A percentile compares a stretch with the other conserved stretches of the same genome.
phyloP scores from a whole-genome alignment of 2,888 invertebrate genomes.

The Drosophila austrosaltans region DNA sequence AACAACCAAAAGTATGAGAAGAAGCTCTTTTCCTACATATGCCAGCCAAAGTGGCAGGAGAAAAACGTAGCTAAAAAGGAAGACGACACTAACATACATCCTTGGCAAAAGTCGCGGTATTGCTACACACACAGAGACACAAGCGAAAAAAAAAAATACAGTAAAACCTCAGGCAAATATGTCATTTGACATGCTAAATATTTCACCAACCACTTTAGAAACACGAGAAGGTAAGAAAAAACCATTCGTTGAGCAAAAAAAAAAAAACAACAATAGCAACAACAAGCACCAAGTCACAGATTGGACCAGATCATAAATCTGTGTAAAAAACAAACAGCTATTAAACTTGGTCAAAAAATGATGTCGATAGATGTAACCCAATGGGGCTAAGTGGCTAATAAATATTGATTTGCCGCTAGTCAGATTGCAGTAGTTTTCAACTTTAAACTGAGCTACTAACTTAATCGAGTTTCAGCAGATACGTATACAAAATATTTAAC shows the following conservation, averaged over 20 bases:
- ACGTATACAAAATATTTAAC: too few relatives aligned
- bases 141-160: constrained; percentile 36
- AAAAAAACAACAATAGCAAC: constrained; percentile 22
- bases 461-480: too few relatives aligned
- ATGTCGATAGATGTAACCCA: neutral
- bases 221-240: constrained; percentile 51
- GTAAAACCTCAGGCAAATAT: constrained; percentile 69
- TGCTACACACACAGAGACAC: constrained; percentile 18
- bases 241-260: constrained; percentile 31
- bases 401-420: too few relatives aligned
- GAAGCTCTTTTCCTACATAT: constrained; percentile 47
- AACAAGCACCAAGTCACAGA: neutral
- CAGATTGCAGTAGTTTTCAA: too few relatives aligned
- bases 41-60: constrained; percentile 27
- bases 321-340: neutral
- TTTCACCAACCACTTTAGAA: constrained; percentile 58
- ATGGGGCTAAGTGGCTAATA: neutral
- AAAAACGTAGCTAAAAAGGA: constrained; percentile 10
- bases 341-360: neutral
- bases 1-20: constrained; percentile 21
- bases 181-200: constrained; percentile 80
- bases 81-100: constrained; percentile 29
- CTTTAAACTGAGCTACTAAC: too few relatives aligned
- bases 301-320: constrained; percentile 12
- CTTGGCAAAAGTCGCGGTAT: constrained; percentile 54